A percentile compares a stretch with the other conserved stretches of the same genome.
These are phyloP conservation scores for Dolichallabes microphthalmus DNA, from an alignment of 2,113 vertebrate species.

Conservation along the genomic window DNA sequence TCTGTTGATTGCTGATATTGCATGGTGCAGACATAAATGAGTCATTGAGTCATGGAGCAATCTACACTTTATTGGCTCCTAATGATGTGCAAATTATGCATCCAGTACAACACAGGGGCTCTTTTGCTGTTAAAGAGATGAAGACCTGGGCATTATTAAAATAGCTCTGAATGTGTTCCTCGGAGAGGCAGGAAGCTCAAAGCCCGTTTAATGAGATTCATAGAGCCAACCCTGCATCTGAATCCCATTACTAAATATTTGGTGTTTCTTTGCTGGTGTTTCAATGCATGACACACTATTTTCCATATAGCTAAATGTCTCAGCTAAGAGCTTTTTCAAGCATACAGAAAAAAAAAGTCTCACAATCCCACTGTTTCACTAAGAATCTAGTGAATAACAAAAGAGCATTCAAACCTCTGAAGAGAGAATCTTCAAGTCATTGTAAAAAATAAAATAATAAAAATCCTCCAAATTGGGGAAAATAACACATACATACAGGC, in stretches of 20 bases:
- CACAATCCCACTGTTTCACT: constrained; percentile 21
- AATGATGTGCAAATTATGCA: constrained; percentile 54
- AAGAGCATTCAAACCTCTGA: constrained; percentile 1
- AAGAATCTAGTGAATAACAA: constrained; percentile 32
- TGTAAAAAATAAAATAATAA: background rate
- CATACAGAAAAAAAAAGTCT: constrained; percentile 28
- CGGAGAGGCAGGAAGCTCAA: constrained; percentile 52
- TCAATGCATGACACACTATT: constrained; percentile 56
- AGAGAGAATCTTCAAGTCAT: constrained; percentile 26
- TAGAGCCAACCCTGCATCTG: constrained; percentile 54
- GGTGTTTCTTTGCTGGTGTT: constrained; percentile 60
- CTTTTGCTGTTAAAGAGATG: constrained; percentile 56
- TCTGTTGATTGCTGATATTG: constrained; percentile 56
- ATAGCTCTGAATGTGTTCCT: constrained; percentile 54
- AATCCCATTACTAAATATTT: constrained; percentile 62
- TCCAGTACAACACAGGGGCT: constrained; percentile 48
- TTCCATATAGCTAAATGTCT: constrained; percentile 48
- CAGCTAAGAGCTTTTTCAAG: constrained; percentile 37
- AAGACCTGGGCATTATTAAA: constrained; percentile 60
- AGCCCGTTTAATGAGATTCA: constrained; percentile 64
- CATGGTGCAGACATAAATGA: constrained; percentile 46
- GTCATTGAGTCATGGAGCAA: constrained; percentile 43
- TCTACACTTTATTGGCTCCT: constrained; percentile 50
- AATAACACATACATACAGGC: constrained; percentile 22
- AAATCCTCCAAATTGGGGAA: constrained; percentile 6